phyloP scores from a whole-genome alignment of 2,888 invertebrate species.

The Ellobium chinense region DNA sequence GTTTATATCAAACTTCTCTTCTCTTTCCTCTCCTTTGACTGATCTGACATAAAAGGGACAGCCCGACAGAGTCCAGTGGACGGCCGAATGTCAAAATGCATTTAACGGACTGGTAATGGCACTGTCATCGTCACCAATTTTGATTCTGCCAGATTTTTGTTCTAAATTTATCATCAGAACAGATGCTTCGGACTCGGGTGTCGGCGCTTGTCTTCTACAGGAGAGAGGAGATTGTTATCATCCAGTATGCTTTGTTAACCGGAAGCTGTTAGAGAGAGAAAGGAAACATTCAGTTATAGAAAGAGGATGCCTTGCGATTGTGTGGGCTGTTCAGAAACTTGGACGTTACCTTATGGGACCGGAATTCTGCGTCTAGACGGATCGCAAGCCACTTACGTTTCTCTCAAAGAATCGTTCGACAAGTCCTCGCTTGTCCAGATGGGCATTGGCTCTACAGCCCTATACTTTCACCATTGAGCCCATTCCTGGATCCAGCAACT shows the following conservation, averaged over 20 bases:
- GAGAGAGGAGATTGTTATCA: neutral
- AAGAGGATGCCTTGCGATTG: neutral
- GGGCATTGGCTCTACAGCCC: too few species aligned
- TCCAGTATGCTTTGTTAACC: neutral
- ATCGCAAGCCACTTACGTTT: too few species aligned
- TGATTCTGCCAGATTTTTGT: neutral
- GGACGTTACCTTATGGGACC: too few species aligned
- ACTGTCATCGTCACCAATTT: neutral
- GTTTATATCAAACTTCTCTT: neutral
- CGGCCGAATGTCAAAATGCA: neutral
- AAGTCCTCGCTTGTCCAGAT: too few species aligned
- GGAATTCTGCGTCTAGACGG: too few species aligned
- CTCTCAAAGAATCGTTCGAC: too few species aligned
- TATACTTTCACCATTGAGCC: too few species aligned
- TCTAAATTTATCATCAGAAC: neutral
- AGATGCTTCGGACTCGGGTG: neutral
- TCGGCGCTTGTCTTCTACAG: neutral
- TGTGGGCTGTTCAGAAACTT: neutral
- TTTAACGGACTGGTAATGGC: neutral
- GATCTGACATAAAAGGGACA: neutral
- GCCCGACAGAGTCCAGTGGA: neutral
- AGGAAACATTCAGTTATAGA: neutral
- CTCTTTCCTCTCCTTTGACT: neutral
- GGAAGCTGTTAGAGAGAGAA: neutral
- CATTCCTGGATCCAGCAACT: too few species aligned